phyloP scores from a whole-genome alignment of 2,888 invertebrate genomes.

The Galerucella pusilla region DNA sequence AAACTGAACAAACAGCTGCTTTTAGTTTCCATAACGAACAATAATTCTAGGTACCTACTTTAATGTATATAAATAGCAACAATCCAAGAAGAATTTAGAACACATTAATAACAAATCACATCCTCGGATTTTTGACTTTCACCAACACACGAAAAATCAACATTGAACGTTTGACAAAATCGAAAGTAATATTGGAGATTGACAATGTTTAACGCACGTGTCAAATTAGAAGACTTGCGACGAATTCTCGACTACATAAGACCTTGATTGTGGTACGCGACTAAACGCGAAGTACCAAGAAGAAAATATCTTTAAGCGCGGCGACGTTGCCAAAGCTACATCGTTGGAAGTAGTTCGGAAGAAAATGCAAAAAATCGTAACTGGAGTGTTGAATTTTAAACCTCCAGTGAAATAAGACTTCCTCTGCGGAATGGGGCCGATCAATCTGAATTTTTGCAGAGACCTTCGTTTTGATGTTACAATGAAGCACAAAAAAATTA shows the following conservation, averaged over 20 bases:
- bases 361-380: neutral
- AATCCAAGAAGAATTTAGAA: conserved; percentile 17
- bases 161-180: conserved; percentile 16
- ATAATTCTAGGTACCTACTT: conserved; percentile 12
- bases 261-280: conserved; percentile 6
- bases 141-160: conserved; percentile 15
- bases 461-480: too few relatives aligned
- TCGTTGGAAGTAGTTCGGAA: neutral
- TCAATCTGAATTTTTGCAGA: too few relatives aligned
- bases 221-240: conserved; percentile 3
- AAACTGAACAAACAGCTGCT: neutral
- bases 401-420: too few relatives aligned
- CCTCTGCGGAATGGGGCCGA: too few relatives aligned
- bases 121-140: conserved; percentile 22
- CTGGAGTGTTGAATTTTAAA: neutral
- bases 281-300: conserved; percentile 19
- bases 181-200: conserved; percentile 16
- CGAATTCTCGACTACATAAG: conserved; percentile 1
- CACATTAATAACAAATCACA: conserved; percentile 18
- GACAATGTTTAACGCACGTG: conserved; percentile 22
- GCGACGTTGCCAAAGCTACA: conserved; percentile 7
- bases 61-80: conserved; percentile 12
- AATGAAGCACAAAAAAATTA: too few relatives aligned
- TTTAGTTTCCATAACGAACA: neutral
- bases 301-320: conserved; percentile 14